phyloP scores from a whole-genome alignment of 2,888 invertebrate species.

The Andricus curvator region DNA sequence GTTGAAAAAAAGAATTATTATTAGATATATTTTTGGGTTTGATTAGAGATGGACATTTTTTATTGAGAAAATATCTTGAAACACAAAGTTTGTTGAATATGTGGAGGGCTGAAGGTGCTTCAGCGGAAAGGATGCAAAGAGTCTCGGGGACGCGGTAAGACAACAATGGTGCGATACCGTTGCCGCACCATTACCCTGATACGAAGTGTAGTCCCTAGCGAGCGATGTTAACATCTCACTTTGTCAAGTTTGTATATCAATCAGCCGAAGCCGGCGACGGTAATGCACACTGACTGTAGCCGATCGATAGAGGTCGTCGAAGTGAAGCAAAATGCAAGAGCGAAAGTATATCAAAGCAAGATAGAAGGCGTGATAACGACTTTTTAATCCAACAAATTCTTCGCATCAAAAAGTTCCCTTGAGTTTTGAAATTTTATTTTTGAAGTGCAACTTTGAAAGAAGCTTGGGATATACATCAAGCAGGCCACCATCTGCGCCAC shows the following conservation, averaged over 20 bases:
- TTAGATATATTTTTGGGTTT: background rate
- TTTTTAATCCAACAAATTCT: background rate
- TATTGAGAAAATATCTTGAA: background rate
- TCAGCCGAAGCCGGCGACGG: slow-evolving; percentile 62
- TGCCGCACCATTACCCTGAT: slow-evolving; percentile 59
- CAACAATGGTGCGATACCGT: slow-evolving; percentile 50
- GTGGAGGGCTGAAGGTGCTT: background rate
- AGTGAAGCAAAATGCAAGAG: slow-evolving; percentile 7
- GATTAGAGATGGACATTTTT: background rate
- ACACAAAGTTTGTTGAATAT: slow-evolving; percentile 18
- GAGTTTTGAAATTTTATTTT: too few relatives aligned
- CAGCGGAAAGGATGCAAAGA: slow-evolving; percentile 28
- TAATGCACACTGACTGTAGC: slow-evolving; percentile 28
- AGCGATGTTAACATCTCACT: slow-evolving; percentile 61
- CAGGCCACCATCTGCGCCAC: too few relatives aligned
- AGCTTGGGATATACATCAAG: too few relatives aligned
- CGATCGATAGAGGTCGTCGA: slow-evolving; percentile 23
- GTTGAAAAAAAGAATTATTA: too few relatives aligned
- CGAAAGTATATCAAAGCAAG: background rate
- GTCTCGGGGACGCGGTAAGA: slow-evolving; percentile 32
- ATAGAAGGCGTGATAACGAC: background rate
- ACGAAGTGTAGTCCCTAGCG: slow-evolving; percentile 55
- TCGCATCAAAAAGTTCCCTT: too few relatives aligned
- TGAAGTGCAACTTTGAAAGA: too few relatives aligned
- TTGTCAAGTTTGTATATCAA: slow-evolving; percentile 69